phyloP scores from a whole-genome alignment of 1,140 invertebrate species.

The Ephestia elutella region DNA sequence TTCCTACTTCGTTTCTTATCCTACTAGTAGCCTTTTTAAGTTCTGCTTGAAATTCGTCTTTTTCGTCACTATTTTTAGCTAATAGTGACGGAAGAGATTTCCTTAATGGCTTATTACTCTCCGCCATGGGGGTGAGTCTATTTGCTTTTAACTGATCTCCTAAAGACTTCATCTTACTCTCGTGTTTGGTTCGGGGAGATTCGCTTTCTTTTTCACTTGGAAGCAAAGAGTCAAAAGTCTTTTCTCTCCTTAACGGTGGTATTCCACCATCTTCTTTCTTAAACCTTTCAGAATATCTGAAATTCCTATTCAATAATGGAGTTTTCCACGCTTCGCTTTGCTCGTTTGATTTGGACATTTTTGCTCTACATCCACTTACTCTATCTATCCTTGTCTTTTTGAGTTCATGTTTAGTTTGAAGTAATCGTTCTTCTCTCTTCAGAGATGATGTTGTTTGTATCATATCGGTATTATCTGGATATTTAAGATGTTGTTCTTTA shows the following conservation, averaged over 20 bases:
- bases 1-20: conserved; percentile 73
- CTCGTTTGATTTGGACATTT: conserved; percentile 56
- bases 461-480: conserved; percentile 63
- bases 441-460: conserved; percentile 59
- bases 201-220: conserved; percentile 50
- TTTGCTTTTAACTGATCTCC: conserved; percentile 55
- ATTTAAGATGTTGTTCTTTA: conserved; percentile 62
- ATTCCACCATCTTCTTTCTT: conserved; percentile 54
- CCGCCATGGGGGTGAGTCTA: conserved; percentile 43
- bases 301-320: conserved; percentile 62
- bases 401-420: conserved; percentile 62
- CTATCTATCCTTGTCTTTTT: conserved; percentile 58
- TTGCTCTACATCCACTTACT: conserved; percentile 64
- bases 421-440: conserved; percentile 65
- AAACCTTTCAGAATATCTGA: conserved; percentile 71
- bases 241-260: conserved; percentile 64
- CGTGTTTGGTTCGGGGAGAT: conserved; percentile 47
- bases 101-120: conserved; percentile 56
- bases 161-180: conserved; percentile 57
- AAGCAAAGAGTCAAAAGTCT: conserved; percentile 68
- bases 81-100: conserved; percentile 74
- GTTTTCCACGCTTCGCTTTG: conserved; percentile 65
- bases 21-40: conserved; percentile 79
- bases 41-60: conserved; percentile 81
- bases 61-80: conserved; percentile 76